A percentile compares a stretch with the other conserved stretches of the same genome.
These are phyloP conservation scores for Pelobates cultripes DNA, from an alignment of 2,797 vertebrate genomes.

Conservation along the genomic window DNA sequence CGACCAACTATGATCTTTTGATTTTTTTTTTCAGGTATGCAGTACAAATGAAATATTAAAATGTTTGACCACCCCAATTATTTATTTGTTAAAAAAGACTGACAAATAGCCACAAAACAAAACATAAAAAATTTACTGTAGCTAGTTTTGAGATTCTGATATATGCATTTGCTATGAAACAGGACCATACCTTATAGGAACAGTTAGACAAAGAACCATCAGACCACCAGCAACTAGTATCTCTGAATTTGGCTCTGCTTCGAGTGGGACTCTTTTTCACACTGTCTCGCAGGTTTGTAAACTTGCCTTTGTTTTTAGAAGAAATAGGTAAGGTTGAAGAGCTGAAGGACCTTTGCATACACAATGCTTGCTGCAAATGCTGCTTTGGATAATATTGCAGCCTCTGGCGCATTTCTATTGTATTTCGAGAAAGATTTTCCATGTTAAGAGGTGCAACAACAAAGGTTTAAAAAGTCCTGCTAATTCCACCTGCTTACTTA, in stretches of 20 bases:
- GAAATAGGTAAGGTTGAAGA: constrained; percentile 73
- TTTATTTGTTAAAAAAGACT: no score
- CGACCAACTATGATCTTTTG: no score
- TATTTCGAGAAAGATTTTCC: constrained; percentile 52
- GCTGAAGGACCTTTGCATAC: constrained; percentile 62
- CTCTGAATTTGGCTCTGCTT: constrained; percentile 79
- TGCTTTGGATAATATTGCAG: constrained; percentile 65
- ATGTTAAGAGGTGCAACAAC: constrained; percentile 6
- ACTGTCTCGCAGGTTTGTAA: constrained; percentile 84
- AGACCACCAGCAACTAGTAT: constrained; percentile 67
- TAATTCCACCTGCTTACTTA: background rate
- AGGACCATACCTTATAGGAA: constrained; percentile 73
- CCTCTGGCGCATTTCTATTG: constrained; percentile 29
- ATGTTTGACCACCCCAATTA: no score
- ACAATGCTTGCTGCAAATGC: constrained; percentile 60
- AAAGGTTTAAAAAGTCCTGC: constrained; percentile 35
- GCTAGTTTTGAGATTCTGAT: no score
- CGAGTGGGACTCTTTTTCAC: constrained; percentile 88
- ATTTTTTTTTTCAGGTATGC: no score
- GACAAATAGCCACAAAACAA: no score
- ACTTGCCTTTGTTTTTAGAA: constrained; percentile 77
- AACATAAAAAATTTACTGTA: no score
- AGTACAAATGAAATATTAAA: no score
- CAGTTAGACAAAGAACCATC: constrained; percentile 71
- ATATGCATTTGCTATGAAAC: background rate